A percentile compares a stretch with the other conserved stretches of the same genome.
Evolutionary conservation across 2,888 invertebrate genomes (phyloP).

Genomic region (Maniola hyperantus): DNA sequence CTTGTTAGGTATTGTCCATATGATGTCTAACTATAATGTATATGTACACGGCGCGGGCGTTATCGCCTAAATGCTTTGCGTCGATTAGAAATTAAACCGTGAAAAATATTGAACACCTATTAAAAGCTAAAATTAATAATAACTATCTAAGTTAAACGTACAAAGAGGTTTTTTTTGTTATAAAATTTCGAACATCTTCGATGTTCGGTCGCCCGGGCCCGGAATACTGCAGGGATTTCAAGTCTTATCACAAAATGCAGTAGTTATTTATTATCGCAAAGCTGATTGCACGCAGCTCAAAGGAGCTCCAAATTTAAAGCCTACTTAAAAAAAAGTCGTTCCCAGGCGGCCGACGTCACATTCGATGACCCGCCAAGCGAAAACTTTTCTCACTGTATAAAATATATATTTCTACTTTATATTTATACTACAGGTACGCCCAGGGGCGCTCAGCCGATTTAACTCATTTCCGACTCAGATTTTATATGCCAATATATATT

Average conservation of each 20-base stretch:
- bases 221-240: slow-evolving; percentile 40
- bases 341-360: slow-evolving; percentile 50
- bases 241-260: slow-evolving; percentile 69
- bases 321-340: slow-evolving; percentile 50
- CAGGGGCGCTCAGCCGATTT: slow-evolving; percentile 8
- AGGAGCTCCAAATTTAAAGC: slow-evolving; percentile 45
- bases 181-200: slow-evolving; percentile 40
- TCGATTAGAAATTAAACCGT: slow-evolving; percentile 58
- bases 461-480: not conserved
- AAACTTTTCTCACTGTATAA: slow-evolving; percentile 22
- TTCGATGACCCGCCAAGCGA: slow-evolving; percentile 27
- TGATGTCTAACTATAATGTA: slow-evolving; percentile 78
- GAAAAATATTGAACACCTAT: slow-evolving; percentile 80
- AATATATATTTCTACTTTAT: slow-evolving; percentile 20
- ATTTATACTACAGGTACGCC: slow-evolving; percentile 17
- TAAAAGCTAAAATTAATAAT: slow-evolving; percentile 77
- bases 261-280: slow-evolving; percentile 36
- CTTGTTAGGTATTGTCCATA: slow-evolving; percentile 83
- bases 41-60: slow-evolving; percentile 59
- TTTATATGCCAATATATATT: not conserved
- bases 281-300: slow-evolving; percentile 21
- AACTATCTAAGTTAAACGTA: slow-evolving; percentile 75
- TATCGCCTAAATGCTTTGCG: slow-evolving; percentile 64
- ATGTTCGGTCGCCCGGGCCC: slow-evolving; percentile 50
- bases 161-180: slow-evolving; percentile 62